These are phyloP conservation scores for Ips nitidus DNA, from an alignment of 1,140 invertebrate species.

Conservation along the genomic window DNA sequence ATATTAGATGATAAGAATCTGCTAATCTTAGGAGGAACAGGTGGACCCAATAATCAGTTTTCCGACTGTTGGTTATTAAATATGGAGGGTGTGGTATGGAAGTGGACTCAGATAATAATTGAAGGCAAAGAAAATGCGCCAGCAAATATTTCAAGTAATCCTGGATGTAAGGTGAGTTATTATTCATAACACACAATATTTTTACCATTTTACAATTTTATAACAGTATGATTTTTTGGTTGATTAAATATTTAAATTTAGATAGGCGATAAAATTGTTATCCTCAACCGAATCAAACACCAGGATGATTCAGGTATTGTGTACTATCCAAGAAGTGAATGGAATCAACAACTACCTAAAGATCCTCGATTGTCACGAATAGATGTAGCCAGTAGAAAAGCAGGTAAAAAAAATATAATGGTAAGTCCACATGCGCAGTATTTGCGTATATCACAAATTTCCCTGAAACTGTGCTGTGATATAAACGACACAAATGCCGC, in stretches of 20 bases:
- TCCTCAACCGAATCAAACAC: constrained; percentile 61
- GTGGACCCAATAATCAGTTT: constrained; percentile 60
- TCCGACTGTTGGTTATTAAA: constrained; percentile 67
- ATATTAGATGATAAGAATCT: constrained; percentile 68
- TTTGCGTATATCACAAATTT: too few relatives aligned
- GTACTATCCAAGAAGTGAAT: constrained; percentile 47
- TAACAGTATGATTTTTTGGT: constrained; percentile 6
- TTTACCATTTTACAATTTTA: background rate
- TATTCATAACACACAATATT: background rate
- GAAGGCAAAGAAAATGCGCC: constrained; percentile 75
- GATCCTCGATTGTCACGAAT: constrained; percentile 41
- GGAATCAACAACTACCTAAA: constrained; percentile 36
- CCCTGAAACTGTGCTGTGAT: too few relatives aligned
- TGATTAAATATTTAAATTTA: constrained; percentile 38
- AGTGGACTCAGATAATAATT: constrained; percentile 78
- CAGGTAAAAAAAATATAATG: constrained; percentile 4
- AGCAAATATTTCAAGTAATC: constrained; percentile 89
- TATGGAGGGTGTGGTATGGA: constrained; percentile 69
- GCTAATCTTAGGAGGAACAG: constrained; percentile 70
- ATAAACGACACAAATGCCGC: too few relatives aligned
- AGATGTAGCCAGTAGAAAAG: constrained; percentile 38
- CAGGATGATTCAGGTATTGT: constrained; percentile 50
- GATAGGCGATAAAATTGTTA: constrained; percentile 66
- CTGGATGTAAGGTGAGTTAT: constrained; percentile 74
- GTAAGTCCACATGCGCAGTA: too few relatives aligned